Percentiles rank a stretch among this genome's conserved stretches.
Evolutionary conservation across 2,113 vertebrate species (phyloP).

Genomic region (Sinocyclocheilus maitianheensis): DNA sequence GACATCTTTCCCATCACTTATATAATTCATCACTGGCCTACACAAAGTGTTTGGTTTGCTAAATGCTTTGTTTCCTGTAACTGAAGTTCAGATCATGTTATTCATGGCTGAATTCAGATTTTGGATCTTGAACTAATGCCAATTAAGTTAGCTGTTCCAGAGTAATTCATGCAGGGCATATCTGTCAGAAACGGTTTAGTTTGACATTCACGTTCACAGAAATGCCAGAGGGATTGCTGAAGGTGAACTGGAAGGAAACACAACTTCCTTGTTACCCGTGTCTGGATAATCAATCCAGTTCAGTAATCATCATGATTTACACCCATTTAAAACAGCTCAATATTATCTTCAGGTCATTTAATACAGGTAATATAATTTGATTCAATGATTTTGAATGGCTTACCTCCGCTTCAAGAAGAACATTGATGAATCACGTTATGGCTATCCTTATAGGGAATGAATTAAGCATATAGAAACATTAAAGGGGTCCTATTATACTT

Average conservation of each 20-base stretch:
- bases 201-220: not conserved
- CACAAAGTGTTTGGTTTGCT: not conserved
- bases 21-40: not conserved
- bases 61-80: not conserved
- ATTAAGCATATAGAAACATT: not conserved
- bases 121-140: not conserved
- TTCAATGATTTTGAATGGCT: not conserved
- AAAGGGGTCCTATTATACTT: too few species aligned
- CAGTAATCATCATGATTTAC: not conserved
- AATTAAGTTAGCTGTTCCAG: not conserved
- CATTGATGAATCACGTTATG: not conserved
- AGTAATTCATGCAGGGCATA: not conserved
- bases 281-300: not conserved
- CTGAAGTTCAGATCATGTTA: not conserved
- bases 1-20: not conserved
- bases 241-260: not conserved
- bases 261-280: not conserved
- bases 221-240: not conserved
- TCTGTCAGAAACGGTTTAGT: not conserved
- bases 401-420: not conserved
- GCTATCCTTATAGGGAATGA: not conserved
- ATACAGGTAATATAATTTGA: not conserved
- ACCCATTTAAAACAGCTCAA: not conserved
- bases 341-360: not conserved
- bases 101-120: not conserved